These are phyloP conservation scores for Myotis yumanensis DNA, from an alignment of 2,113 vertebrate genomes.

Conservation along the genomic window DNA sequence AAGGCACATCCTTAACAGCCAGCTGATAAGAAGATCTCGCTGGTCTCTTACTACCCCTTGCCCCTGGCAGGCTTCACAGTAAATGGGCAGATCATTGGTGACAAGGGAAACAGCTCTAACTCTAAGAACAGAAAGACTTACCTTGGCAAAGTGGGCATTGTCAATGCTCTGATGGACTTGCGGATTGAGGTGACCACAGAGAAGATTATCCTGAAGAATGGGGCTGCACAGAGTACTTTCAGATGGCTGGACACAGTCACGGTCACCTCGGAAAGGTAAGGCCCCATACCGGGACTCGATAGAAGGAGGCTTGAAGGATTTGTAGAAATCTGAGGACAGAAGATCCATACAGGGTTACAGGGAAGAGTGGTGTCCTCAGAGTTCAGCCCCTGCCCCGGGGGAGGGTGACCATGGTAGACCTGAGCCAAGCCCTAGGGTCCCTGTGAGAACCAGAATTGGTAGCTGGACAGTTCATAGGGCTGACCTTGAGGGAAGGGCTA, in stretches of 20 bases:
- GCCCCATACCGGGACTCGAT: background rate
- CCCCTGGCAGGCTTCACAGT: constrained; percentile 88
- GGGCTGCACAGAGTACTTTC: constrained; percentile 79
- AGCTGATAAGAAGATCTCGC: background rate
- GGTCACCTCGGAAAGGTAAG: constrained; percentile 87
- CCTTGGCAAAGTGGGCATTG: constrained; percentile 93
- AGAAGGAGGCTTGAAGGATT: background rate
- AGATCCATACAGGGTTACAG: background rate
- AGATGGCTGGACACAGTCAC: constrained; percentile 88
- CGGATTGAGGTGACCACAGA: constrained; percentile 89
- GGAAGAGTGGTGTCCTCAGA: background rate
- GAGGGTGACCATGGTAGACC: background rate
- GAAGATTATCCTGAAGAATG: constrained; percentile 86
- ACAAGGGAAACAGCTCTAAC: constrained; percentile 83
- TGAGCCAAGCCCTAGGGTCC: background rate
- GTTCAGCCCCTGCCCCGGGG: background rate
- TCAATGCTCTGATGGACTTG: constrained; percentile 84
- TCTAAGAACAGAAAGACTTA: constrained; percentile 87
- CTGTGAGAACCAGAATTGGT: background rate
- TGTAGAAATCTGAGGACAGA: background rate
- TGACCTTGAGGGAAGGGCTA: background rate
- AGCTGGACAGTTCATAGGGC: background rate
- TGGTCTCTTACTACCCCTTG: background rate
- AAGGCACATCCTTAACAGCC: background rate
- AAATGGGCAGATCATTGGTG: constrained; percentile 93